Base-by-base conservation (phyloP, 37 sponge, comb jelly and placozoan genomes). In the Aplysina aerophoba region DNA sequence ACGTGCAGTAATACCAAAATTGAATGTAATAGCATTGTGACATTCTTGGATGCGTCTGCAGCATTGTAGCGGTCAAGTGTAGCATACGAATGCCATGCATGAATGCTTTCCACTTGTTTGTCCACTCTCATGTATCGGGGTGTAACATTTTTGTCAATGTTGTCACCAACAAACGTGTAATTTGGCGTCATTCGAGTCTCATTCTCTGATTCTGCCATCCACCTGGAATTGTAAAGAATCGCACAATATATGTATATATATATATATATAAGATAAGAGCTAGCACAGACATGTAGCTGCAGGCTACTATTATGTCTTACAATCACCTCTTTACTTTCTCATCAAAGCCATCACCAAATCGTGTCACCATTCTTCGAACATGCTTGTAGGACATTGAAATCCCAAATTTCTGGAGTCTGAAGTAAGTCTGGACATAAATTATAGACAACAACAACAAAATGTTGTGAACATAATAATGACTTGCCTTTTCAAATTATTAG, bases 1-100 rank as follows among this genome's bases (percentile, higher is more conserved):
- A 58, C 59, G 19, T 58, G 59, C 17, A 58, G 59, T 58, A 58
- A 58, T 58, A 17, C 59, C 59, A 58, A 58, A 17, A 58, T 58
- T 58, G 59, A 58, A 58, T 58, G 59, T 58, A 58, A 58, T 58
- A 17, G 59, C 59, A 58, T 58, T 58, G 59, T n/a, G n/a, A n/a
- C n/a, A n/a, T n/a, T n/a, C n/a, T n/a, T n/a, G n/a, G n/a, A n/a
- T n/a, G n/a, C n/a, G n/a, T n/a, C n/a, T n/a, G n/a, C n/a, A n/a
- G n/a, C n/a, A n/a, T n/a, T n/a, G n/a, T n/a, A n/a, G n/a, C n/a
- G n/a, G n/a, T n/a, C n/a, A n/a, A n/a, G n/a, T n/a, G n/a, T n/a
- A n/a, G 73, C 85, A 64, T 62, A 83, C 59, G 12, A 21, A 38
- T 83, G 85, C 20, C 65, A 84, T 19, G 35, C 21, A 40, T 84